A percentile compares a stretch with the other conserved stretches of the same genome.
These are phyloP conservation scores for Hyppa rectilinea DNA, from an alignment of 2,888 invertebrate genomes.

Conservation along the genomic window DNA sequence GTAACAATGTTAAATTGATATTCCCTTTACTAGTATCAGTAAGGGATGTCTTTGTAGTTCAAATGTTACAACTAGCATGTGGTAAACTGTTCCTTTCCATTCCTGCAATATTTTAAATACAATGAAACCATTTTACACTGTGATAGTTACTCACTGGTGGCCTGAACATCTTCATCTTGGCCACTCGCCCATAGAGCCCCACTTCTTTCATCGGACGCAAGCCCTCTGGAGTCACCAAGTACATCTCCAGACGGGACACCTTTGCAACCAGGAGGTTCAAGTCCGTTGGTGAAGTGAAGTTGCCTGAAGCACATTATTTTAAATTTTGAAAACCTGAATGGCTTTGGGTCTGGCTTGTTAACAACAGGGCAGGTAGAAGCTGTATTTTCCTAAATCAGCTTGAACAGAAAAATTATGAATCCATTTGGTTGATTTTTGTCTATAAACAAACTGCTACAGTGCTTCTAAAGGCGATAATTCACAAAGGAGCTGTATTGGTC, in stretches of 20 bases:
- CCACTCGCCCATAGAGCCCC: slow-evolving; percentile 98
- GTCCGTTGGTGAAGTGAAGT: slow-evolving; percentile 98
- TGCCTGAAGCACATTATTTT: slow-evolving; percentile 91
- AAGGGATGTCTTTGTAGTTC: background rate
- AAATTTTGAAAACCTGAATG: too few species aligned
- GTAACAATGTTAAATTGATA: background rate
- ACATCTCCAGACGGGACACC: slow-evolving; percentile 98
- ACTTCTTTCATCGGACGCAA: slow-evolving; percentile 98
- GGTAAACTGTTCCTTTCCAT: background rate
- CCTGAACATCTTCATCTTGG: slow-evolving; percentile 98
- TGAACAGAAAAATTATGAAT: background rate
- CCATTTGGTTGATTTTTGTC: background rate
- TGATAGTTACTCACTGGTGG: slow-evolving; percentile 92
- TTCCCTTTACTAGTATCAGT: background rate
- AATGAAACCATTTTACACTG: slow-evolving; percentile 3
- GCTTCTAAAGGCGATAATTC: background rate
- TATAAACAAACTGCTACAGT: background rate
- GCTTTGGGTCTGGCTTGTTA: background rate
- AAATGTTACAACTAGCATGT: background rate
- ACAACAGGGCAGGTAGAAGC: background rate
- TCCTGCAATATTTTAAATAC: background rate
- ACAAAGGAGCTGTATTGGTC: background rate
- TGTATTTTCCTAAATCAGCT: background rate
- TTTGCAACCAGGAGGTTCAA: slow-evolving; percentile 98
- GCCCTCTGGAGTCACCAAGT: slow-evolving; percentile 98